Evolutionary conservation across 1,140 invertebrate genomes (phyloP), one percentile per base, ranked within the genome.

Genomic region (Papilio xuthus): DNA sequence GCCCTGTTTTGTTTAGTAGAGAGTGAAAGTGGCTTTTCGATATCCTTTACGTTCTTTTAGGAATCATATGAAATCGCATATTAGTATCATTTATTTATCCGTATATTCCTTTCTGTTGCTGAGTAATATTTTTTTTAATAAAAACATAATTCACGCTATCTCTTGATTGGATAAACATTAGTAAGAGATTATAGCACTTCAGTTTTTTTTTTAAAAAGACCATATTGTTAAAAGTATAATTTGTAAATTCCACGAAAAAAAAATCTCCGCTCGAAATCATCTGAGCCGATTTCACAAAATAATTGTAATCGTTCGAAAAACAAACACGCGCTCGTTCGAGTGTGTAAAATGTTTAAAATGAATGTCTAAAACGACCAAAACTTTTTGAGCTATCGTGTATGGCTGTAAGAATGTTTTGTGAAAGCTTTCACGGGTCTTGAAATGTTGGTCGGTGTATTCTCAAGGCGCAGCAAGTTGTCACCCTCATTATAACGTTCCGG

Each of bases 401-500:
- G 9, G 4, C 1, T 47, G 28, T 72, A 53, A 79, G 9, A 69
- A 69, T 77, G 53, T 78, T 18, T 67, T 32, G 41, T 75, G 20
- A 15, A 63, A 53, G 53, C 32, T 71, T n/a, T 26, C 42, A 75
- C 8, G 79, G 81, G 13, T 75, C 81, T 50, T 4, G 15, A 37
- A 42, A 72, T 10, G 20, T 37, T 78, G 79, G 81, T 75, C 42
- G 75, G 60, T 60, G 77, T 79, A 76, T 78, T 80, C 76, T 80
- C 79, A 80, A 82, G 71, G 82, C 78, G 79, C 71, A 77, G 78
- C 79, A 81, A 76, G 79, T 80, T 78, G 77, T 79, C 82, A 80
- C 79, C 70, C 79, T 85, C 83, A 85, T 89, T 88, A 88, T 84
- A 82, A 76, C 78, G 87, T 86, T 83, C 82, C 82, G 84, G 81